A percentile compares a stretch with the other conserved stretches of the same genome.
Conservation (phyloP, 2,888 invertebrate genomes). For the Drosophila flavopinicola region DNA sequence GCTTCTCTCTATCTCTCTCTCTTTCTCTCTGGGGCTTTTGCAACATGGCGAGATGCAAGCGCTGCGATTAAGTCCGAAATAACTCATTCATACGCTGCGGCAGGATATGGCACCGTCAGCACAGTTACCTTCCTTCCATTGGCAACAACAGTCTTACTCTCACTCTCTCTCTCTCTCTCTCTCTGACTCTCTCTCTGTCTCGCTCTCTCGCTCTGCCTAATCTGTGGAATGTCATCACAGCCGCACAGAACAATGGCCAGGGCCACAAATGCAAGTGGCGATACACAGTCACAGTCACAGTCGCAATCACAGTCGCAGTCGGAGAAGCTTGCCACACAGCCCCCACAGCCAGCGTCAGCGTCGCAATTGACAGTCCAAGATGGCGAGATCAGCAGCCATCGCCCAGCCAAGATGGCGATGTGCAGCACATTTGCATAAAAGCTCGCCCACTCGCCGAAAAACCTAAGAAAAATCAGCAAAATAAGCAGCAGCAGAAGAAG, state of each 20-base stretch:
- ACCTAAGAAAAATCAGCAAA: background rate
- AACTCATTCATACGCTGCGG: conserved; percentile 82
- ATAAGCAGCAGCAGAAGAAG: background rate
- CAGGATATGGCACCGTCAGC: conserved; percentile 59
- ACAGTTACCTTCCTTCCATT: conserved; percentile 28
- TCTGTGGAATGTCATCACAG: conserved; percentile 77
- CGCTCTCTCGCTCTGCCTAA: conserved; percentile 49
- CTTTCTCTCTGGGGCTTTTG: conserved; percentile 21
- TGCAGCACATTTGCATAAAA: conserved; percentile 66
- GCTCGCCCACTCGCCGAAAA: conserved; percentile 58
- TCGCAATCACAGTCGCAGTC: conserved; percentile 14
- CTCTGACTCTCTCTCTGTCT: background rate
- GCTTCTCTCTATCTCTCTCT: background rate
- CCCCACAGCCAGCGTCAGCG: conserved; percentile 28
- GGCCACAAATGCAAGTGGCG: conserved; percentile 52
- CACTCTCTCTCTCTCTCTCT: conserved; percentile 13
- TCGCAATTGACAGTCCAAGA: conserved; percentile 66
- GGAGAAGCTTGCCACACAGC: no score
- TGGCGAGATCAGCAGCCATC: conserved; percentile 75
- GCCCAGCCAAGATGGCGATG: conserved; percentile 67
- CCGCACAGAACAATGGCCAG: conserved; percentile 68
- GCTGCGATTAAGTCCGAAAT: conserved; percentile 76
- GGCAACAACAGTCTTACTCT: no score
- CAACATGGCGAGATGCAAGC: conserved; percentile 66
- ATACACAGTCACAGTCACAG: conserved; percentile 14